A percentile compares a stretch with the other conserved stretches of the same genome.
These are phyloP conservation scores for Hydrozoanthus tunicans DNA, from an alignment of 64 coral and sea anemone species.

Conservation along the genomic window DNA sequence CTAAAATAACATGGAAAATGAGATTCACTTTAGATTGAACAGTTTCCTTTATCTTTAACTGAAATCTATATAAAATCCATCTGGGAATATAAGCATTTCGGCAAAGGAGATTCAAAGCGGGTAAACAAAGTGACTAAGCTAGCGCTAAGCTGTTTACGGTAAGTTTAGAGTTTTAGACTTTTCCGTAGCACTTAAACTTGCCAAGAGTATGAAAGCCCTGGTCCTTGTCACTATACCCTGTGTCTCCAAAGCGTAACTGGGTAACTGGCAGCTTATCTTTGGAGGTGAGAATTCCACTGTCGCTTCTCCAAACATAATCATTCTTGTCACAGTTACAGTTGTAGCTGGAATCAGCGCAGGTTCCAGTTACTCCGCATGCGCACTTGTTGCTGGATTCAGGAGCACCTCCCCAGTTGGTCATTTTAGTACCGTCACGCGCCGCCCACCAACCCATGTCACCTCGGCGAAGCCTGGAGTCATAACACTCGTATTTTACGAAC, in stretches of 20 bases:
- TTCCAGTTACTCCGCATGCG: background rate
- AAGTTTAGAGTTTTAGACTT: too few species aligned
- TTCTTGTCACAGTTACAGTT: constrained; percentile 54
- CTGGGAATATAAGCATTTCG: too few species aligned
- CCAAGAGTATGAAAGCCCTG: too few species aligned
- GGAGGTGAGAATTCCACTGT: constrained; percentile 20
- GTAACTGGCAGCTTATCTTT: constrained; percentile 7
- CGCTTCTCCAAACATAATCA: constrained; percentile 2
- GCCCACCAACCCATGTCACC: constrained; percentile 23
- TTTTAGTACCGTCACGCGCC: background rate
- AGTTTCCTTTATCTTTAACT: too few species aligned
- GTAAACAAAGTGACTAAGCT: too few species aligned
- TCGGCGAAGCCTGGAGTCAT: constrained; percentile 41
- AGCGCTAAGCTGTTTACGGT: too few species aligned
- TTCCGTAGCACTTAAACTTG: too few species aligned
- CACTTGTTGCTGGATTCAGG: constrained; percentile 13
- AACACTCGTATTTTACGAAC: constrained; percentile 62
- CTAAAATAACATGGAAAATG: too few species aligned
- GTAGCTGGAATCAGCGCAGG: background rate
- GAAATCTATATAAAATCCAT: too few species aligned
- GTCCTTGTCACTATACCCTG: background rate
- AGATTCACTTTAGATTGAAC: too few species aligned
- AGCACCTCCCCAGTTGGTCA: constrained; percentile 13
- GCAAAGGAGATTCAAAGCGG: too few species aligned
- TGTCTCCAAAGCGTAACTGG: constrained; percentile 29